phyloP scores from a whole-genome alignment of 2,888 invertebrate species.

The Cecidostiba fungosa region DNA sequence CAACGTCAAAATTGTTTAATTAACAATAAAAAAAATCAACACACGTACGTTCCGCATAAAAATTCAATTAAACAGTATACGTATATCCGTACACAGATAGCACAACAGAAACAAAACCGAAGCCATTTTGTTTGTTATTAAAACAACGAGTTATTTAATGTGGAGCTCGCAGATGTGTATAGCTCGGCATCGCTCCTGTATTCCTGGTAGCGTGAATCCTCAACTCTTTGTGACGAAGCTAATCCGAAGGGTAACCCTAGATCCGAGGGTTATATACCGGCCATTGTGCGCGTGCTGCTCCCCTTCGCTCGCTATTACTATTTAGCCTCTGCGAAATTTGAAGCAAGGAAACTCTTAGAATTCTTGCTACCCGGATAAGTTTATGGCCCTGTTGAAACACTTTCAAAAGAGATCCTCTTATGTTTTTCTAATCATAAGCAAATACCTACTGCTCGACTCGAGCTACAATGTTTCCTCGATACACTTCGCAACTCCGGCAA shows the following conservation, averaged over 20 bases:
- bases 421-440: conserved; percentile 68
- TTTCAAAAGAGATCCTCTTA: conserved; percentile 67
- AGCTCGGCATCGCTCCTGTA: conserved; percentile 19
- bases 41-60: no score
- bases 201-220: conserved; percentile 59
- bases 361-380: conserved; percentile 69
- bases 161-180: not conserved
- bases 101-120: not conserved
- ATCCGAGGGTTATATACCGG: not conserved
- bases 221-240: conserved; percentile 61
- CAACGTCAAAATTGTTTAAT: not conserved
- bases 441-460: conserved; percentile 42
- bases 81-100: no score
- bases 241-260: conserved; percentile 28
- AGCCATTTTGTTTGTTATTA: not conserved
- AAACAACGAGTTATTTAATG: conserved; percentile 12
- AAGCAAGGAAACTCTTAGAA: conserved; percentile 45
- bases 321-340: conserved; percentile 42
- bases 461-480: not conserved
- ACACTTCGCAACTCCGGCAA: not conserved
- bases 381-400: conserved; percentile 70
- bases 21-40: no score
- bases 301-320: conserved; percentile 36
- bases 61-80: no score
- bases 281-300: conserved; percentile 25